A percentile compares a stretch with the other conserved stretches of the same genome.
Evolutionary conservation across 2,888 invertebrate species (phyloP).

Genomic region (Archips crataeganus): DNA sequence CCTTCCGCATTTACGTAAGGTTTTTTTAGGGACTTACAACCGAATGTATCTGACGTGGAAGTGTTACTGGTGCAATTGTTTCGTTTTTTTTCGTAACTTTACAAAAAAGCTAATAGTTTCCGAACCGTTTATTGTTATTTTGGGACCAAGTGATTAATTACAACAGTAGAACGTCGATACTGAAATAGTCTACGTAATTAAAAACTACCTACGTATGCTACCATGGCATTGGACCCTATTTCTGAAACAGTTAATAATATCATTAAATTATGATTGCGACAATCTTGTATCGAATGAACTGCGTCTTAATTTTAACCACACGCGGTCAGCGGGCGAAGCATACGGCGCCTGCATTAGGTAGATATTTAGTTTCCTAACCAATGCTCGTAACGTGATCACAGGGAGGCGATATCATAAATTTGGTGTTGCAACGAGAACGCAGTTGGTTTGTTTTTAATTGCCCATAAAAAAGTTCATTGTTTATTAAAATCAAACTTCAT

Average conservation of each 20-base stretch:
- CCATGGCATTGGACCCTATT: constrained; percentile 31
- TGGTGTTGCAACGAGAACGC: constrained; percentile 57
- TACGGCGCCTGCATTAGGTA: constrained; percentile 52
- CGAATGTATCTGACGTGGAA: background rate
- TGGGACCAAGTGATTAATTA: background rate
- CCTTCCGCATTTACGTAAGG: constrained; percentile 11
- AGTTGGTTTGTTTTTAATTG: constrained; percentile 41
- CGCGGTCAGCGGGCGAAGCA: constrained; percentile 57
- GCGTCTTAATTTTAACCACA: constrained; percentile 66
- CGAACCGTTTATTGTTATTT: constrained; percentile 4
- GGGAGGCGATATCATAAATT: constrained; percentile 65
- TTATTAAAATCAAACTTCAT: constrained; percentile 45
- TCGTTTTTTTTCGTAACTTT: background rate
- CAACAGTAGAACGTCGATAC: constrained; percentile 17
- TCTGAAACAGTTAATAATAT: constrained; percentile 38
- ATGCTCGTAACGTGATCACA: constrained; percentile 70
- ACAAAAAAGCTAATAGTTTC: background rate
- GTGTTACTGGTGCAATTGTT: background rate
- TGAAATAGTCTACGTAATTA: constrained; percentile 29
- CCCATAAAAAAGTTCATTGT: constrained; percentile 50
- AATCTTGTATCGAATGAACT: constrained; percentile 69
- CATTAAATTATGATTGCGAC: constrained; percentile 59
- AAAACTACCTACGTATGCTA: constrained; percentile 8
- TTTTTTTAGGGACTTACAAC: background rate
- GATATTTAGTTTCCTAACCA: constrained; percentile 72